Conservation (phyloP, 2,888 invertebrate species). For the Mylabris sibirica region DNA sequence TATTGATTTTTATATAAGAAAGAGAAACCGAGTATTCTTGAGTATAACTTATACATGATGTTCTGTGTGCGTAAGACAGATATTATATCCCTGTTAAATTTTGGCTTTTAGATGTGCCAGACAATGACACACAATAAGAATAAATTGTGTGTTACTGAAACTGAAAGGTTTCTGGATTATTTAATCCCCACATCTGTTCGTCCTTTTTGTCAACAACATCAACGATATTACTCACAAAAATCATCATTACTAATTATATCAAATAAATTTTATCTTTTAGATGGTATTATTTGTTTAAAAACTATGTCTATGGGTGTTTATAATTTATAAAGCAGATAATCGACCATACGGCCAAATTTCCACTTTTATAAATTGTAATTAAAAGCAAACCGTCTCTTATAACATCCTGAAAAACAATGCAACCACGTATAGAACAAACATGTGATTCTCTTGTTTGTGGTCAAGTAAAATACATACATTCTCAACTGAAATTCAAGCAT, state of each 20-base stretch:
- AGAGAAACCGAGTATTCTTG: constrained; percentile 1
- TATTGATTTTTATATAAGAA: constrained; percentile 3
- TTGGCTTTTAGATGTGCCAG: background rate
- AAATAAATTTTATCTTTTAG: background rate
- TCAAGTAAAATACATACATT: background rate
- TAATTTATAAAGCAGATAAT: background rate
- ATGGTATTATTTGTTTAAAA: background rate
- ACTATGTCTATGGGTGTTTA: background rate
- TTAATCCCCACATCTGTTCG: constrained; percentile 5
- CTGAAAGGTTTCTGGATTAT: constrained; percentile 16
- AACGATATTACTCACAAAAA: background rate
- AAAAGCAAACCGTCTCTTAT: constrained; percentile 2
- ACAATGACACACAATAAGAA: constrained; percentile 7
- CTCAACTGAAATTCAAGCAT: background rate
- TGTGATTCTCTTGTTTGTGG: background rate
- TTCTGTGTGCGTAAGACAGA: constrained; percentile 17
- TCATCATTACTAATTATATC: background rate
- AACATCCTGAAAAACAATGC: constrained; percentile 1
- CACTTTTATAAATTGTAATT: background rate
- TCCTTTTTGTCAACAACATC: background rate
- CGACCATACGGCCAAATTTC: background rate
- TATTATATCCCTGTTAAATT: constrained; percentile 8
- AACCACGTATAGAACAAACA: constrained; percentile 2
- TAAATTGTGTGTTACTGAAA: constrained; percentile 14
- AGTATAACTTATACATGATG: constrained; percentile 15